These are phyloP conservation scores for Protonibea diacanthus DNA, from an alignment of 2,797 vertebrate species.

Conservation along the genomic window DNA sequence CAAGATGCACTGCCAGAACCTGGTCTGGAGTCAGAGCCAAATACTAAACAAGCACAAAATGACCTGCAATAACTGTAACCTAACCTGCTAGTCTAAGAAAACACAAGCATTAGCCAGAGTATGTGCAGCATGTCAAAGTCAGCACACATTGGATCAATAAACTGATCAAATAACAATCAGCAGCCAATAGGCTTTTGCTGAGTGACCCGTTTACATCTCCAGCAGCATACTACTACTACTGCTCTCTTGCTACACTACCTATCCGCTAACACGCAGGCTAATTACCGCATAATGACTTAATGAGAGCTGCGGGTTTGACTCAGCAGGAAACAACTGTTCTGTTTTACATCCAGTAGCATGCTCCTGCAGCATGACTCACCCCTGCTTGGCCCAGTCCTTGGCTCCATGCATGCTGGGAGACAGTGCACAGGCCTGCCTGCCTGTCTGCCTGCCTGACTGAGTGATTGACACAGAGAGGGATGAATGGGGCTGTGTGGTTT, in stretches of 20 bases:
- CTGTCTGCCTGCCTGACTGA: slow-evolving; percentile 43
- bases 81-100: slow-evolving; percentile 42
- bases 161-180: slow-evolving; percentile 50
- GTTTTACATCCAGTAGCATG: slow-evolving; percentile 81
- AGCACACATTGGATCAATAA: slow-evolving; percentile 54
- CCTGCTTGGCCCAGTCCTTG: slow-evolving; percentile 57
- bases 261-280: slow-evolving; percentile 77
- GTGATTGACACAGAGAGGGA: slow-evolving; percentile 46
- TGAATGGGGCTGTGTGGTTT: slow-evolving; percentile 41
- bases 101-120: slow-evolving; percentile 23
- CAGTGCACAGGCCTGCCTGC: slow-evolving; percentile 44
- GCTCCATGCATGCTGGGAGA: slow-evolving; percentile 54
- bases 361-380: slow-evolving; percentile 78
- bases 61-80: slow-evolving; percentile 55
- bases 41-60: slow-evolving; percentile 39
- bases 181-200: slow-evolving; percentile 33
- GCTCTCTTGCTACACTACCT: slow-evolving; percentile 63
- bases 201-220: slow-evolving; percentile 45
- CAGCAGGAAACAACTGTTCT: slow-evolving; percentile 81
- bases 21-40: slow-evolving; percentile 52
- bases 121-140: slow-evolving; percentile 39
- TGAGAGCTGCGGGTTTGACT: slow-evolving; percentile 81
- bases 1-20: slow-evolving; percentile 51
- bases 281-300: slow-evolving; percentile 83
- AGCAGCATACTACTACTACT: slow-evolving; percentile 35